A percentile compares a stretch with the other conserved stretches of the same genome.
Conservation (phyloP, 2,113 vertebrate species). For the Alethe castanea region DNA sequence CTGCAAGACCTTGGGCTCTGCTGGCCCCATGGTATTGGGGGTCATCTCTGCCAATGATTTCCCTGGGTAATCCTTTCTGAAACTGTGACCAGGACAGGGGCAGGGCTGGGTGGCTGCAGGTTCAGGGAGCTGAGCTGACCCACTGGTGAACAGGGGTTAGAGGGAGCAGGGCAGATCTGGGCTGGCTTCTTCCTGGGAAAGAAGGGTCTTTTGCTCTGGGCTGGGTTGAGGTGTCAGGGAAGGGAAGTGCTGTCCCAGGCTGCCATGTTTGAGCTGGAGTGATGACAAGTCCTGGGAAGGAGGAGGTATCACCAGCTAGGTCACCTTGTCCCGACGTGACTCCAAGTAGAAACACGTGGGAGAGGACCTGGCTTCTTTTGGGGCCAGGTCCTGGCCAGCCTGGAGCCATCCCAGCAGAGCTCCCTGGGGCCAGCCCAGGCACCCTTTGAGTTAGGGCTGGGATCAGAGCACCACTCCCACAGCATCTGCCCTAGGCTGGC, state of each 20-base stretch:
- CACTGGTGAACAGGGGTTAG: rapidly evolving
- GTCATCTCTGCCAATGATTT: not conserved
- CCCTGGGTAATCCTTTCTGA: not conserved
- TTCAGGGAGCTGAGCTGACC: not conserved
- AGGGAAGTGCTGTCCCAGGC: not conserved
- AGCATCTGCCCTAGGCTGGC: not conserved
- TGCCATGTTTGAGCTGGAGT: not conserved
- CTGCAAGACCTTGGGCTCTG: not conserved
- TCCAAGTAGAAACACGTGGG: not conserved
- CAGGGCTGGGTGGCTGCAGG: not conserved
- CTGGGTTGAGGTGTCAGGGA: rapidly evolving
- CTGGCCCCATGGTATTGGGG: not conserved
- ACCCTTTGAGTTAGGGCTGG: not conserved
- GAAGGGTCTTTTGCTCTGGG: not conserved
- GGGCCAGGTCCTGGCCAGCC: not conserved
- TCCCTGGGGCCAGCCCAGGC: not conserved
- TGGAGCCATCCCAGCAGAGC: rapidly evolving
- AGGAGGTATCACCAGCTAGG: not conserved
- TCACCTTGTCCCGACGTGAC: not conserved
- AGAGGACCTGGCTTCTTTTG: not conserved
- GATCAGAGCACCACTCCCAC: not conserved
- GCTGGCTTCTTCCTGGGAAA: not conserved
- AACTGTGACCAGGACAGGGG: not conserved
- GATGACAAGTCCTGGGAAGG: not conserved
- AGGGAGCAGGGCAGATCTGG: rapidly evolving